Evolutionary conservation across 2,113 vertebrate species (phyloP), one percentile per base, ranked within the genome.

Genomic region (Etheostoma cragini): DNA sequence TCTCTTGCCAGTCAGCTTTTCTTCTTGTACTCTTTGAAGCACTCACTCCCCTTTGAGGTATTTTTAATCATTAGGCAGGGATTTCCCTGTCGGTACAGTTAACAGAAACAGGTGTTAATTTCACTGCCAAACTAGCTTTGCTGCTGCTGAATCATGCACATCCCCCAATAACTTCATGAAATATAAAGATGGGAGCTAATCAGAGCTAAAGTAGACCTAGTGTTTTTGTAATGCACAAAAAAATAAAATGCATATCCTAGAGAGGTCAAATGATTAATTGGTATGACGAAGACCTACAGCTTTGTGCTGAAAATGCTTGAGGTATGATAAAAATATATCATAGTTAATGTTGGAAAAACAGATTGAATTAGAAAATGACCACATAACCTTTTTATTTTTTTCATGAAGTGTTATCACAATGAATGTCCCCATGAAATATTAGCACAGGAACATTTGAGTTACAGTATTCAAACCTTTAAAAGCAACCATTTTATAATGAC

Each of bases 141-240:
- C 53, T 33, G 38, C 35, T 45, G 21, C 66, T 76, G 17, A 85
- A 68, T 82, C 56, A 69, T 79, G 19, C 75, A 84, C 62, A 67
- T 54, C 19, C n/a, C 19, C 46, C 22, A n/a, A 14, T 46, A 65
- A 22, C 26, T 30, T 35, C 13, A 6, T 75, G 21, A 75, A 75
- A 72, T 72, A 84, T 64, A 63, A 57, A 68, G 6, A 14, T 45
- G 22, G 17, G 4, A 75, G 33, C 33, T 58, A 35, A 65, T 63
- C 42, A 17, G n/a, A 83, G 13, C 26, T 46, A 64, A 42, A 70
- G 22, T 21, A 35, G 17, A 64, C 38, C 38, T 11, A 42, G 38
- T 42, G 10, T 42, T 58, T 80, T 50, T 60, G 47, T 53, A 14
- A 22, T 17, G 38, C 38, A 42, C 10, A 2, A 42, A 11, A 56